Base-by-base conservation (phyloP, 2,113 vertebrate species). In the Cochlearius cochlearius region DNA sequence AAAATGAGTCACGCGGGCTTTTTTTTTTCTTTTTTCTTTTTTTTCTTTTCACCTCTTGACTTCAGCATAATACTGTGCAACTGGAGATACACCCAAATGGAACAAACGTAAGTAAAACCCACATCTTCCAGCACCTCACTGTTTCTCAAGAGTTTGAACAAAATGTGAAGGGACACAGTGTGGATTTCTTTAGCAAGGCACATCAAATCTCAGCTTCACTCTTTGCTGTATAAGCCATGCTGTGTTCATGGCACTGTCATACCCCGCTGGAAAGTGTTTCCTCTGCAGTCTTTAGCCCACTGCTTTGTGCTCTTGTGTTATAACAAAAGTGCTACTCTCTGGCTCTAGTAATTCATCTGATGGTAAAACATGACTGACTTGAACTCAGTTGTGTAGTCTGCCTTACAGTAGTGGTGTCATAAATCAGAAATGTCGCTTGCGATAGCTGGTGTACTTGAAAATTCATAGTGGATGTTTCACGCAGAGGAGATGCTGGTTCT, bases 141-240 rank as follows among this genome's bases (percentile, higher is more conserved):
- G n/a, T 59, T 84, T 66, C 27, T 53, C 32, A 30, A 10, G 56
- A 27, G 21, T n/a, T 13, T 68, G 69, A 62, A 45, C 15, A 32
- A 60, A 56, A 2, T n/a, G 19, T 32, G 45, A 50, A 72, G 41
- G 58, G 38, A 55, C 7, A 15, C 0, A 0, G 30, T 2, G 5
- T n/a, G 72, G n/a, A n/a, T 55, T 69, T n/a, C 32, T 86, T 86
- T 69, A 79, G 21, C 38, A 36, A 55, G 76, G 17, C 5, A 8
- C 25, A 10, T 43, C 30, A 39, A 22, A 49, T 49, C 23, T 50
- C 50, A 64, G 41, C 62, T 38, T 84, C 15, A 0, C 23, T 59
- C 68, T 67, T 45, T 32, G 47, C 59, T 38, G 19, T 26, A 12
- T 41, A 41, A 52, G 36, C 50, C 15, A 0, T 39, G 34, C 49